Conservation (phyloP, 2,113 vertebrate species). For the Hepsetus odoe region DNA sequence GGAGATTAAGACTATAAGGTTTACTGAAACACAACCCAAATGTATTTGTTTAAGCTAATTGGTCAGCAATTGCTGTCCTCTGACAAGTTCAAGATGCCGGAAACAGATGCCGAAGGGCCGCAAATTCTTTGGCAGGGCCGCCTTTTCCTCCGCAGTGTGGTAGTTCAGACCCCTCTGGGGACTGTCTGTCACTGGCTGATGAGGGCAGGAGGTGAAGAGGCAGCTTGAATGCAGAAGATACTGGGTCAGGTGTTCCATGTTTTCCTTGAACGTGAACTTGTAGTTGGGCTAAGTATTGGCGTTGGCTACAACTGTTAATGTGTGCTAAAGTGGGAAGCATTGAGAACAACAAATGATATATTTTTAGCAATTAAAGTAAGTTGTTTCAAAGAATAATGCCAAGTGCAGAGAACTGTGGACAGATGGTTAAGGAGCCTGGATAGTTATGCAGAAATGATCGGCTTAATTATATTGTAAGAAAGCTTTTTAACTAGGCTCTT, state of each 20-base stretch:
- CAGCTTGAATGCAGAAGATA: constrained; percentile 7
- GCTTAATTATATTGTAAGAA: too few species aligned
- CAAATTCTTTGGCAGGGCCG: constrained; percentile 36
- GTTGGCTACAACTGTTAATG: too few species aligned
- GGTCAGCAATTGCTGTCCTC: constrained; percentile 15
- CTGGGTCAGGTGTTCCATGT: background rate
- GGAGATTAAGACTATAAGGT: constrained; percentile 13
- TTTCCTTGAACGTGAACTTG: background rate
- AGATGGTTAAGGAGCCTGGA: too few species aligned
- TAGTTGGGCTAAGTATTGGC: background rate
- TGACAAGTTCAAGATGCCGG: constrained; percentile 36
- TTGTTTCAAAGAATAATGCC: too few species aligned
- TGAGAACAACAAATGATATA: too few species aligned
- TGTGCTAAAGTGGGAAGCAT: too few species aligned
- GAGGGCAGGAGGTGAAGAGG: constrained; percentile 45
- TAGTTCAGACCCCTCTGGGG: constrained; percentile 37
- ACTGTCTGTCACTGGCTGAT: constrained; percentile 23
- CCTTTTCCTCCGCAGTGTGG: constrained; percentile 11
- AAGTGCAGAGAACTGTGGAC: too few species aligned
- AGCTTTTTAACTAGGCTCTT: too few species aligned
- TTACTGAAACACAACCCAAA: background rate
- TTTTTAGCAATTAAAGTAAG: too few species aligned
- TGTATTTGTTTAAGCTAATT: constrained; percentile 39
- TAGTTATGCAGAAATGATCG: too few species aligned
- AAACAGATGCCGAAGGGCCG: constrained; percentile 27